Evolutionary conservation across 2,888 invertebrate genomes (phyloP), one percentile per base, ranked within the genome.

Genomic region (Eurytoma adleriae): DNA sequence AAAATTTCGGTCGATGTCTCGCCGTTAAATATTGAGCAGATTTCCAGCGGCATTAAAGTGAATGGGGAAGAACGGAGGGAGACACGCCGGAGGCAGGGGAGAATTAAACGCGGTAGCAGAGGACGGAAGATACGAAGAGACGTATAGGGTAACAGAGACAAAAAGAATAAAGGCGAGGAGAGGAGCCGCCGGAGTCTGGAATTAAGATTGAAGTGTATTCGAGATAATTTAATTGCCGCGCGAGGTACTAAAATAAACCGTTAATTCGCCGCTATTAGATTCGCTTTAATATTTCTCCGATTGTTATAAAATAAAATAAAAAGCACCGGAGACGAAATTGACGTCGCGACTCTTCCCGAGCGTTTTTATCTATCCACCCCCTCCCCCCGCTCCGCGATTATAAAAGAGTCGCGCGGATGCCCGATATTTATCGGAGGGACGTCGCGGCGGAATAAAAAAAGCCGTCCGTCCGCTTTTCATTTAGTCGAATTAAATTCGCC

Each of bases 201-300:
- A 77, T 74, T 74, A 77, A 70, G 76, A 64, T 70, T 69, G 54
- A 69, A 59, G 68, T 69, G 30, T 69, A 76, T 76, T 56, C 7
- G 69, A 62, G 76, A 76, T 76, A 76, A 76, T 69, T 76, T 69
- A 69, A 76, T 69, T 69, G 20, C 48, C n/a, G 52, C 16, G 20
- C 27, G 30, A 74, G 18, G 50, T 48, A 48, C 14, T 59, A 20
- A 59, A 67, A 64, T 50, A 54, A 64, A 54, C 48, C 24, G 7
- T 56, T 30, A 40, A 18, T 5, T 57, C 61, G 48, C 7, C 16
- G 40, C 30, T 57, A 48, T 74, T 64, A 48, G 4, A 56, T 5
- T 1, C 50, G n/a, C n/a, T 66, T 56, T 40, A 40, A 40, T 40
- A 66, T 48, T 56, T 74, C 54, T 74, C 10, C 27, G 67, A 74